Evolutionary conservation across 2,797 vertebrate genomes (phyloP), one percentile per base, ranked within the genome.

Genomic region (Sebastes kiyomatsui): DNA sequence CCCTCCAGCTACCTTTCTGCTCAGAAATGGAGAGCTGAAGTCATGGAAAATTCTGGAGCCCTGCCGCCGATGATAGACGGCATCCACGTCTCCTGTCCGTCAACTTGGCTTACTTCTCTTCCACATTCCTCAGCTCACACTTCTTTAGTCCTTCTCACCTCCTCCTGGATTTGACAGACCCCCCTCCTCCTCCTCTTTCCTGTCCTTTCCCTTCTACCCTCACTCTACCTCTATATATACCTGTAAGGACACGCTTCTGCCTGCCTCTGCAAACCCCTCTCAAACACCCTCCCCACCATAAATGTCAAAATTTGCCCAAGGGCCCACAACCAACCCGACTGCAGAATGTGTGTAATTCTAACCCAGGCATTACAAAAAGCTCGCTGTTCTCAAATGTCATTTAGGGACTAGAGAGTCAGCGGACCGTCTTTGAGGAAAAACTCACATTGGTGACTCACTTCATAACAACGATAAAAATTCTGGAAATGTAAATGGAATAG

Each of bases 21-120:
- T 86, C 32, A 33, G 81, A 88, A 56, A 87, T 75, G 76, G 75
- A 79, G 79, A 11, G 67, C 16, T 92, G 87, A 58, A 87, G 88
- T 92, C 85, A 93, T 92, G 91, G 93, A 94, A 94, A 91, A 91
- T 86, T 83, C 80, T 80, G 67, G 56, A 85, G 69, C 80, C 56
- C 73, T 59, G 68, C 74, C 28, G 56, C 74, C 32, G 85, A 77
- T 93, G 91, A 95, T 82, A 72, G 89, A 89, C 89, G 92, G 82
- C 82, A 83, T 86, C 87, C 87, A 86, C 80, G 2, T 92, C 80
- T 84, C 76, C 67, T 79, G 87, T 75, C 89, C 52, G 2, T 89
- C 87, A 88, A 20, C 77, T 71, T 13, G 16, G 35, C 61, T 77
- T 46, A 56, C 84, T 68, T 79, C 66, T 82, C 23, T 67, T 68